phyloP scores from a whole-genome alignment of 2,888 invertebrate genomes.

The Margaritifera margaritifera region DNA sequence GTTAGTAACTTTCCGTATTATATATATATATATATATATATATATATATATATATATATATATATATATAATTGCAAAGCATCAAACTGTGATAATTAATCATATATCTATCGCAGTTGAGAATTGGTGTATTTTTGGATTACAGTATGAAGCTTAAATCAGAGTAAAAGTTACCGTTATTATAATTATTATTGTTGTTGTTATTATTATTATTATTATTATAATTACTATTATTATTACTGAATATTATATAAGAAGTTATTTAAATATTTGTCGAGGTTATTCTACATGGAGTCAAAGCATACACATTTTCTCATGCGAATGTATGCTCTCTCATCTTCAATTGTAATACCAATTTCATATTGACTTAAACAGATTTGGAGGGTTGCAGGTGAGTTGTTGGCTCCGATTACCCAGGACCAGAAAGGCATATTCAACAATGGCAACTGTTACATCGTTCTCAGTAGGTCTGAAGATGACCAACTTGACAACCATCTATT shows the following conservation, averaged over 20 bases:
- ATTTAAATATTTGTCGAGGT: no score
- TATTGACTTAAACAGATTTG: conserved; percentile 38
- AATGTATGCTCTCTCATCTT: not conserved
- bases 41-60: conserved; percentile 1
- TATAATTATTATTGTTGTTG: no score
- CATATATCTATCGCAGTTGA: not conserved
- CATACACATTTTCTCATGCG: not conserved
- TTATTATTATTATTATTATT: no score
- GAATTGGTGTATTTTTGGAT: not conserved
- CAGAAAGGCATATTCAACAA: conserved; percentile 52
- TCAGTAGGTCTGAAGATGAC: conserved; percentile 28
- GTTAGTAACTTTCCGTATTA: conserved; percentile 6
- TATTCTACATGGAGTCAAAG: no score
- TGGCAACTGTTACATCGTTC: conserved; percentile 51
- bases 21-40: not conserved
- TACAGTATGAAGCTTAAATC: not conserved
- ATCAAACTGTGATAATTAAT: no score
- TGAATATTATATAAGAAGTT: no score
- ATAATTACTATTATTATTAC: no score
- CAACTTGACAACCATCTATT: conserved; percentile 26
- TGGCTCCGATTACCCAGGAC: conserved; percentile 37
- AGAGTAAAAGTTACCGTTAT: no score
- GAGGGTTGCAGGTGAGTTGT: conserved; percentile 37
- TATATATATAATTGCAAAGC: not conserved
- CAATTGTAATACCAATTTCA: not conserved